Percentiles rank a stretch among this genome's conserved stretches.
Conservation (phyloP, 2,888 invertebrate genomes). For the Ophion obscuratus region DNA sequence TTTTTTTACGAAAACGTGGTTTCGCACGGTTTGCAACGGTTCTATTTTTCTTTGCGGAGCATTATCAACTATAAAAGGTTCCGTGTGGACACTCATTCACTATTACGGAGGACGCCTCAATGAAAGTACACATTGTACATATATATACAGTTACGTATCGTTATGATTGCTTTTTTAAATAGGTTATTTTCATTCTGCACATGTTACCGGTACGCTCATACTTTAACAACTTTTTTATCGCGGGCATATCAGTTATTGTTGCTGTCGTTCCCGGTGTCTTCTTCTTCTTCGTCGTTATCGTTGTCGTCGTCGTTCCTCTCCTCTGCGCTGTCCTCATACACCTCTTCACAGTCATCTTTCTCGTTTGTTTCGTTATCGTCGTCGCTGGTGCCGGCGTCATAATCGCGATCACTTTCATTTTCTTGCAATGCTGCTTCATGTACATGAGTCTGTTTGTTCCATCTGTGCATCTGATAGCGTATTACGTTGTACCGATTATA, state of each 20-base stretch:
- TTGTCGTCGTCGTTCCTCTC: conserved; percentile 30
- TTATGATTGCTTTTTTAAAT: neutral
- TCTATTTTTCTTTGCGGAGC: conserved; percentile 1
- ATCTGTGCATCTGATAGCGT: conserved; percentile 11
- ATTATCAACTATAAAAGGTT: conserved; percentile 1
- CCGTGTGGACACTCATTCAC: conserved; percentile 11
- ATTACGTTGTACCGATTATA: conserved; percentile 30
- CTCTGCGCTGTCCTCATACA: conserved; percentile 16
- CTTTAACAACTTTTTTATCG: conserved; percentile 20
- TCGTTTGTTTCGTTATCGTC: conserved; percentile 16
- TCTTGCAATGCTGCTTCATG: conserved; percentile 21
- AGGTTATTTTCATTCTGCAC: conserved; percentile 5
- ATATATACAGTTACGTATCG: conserved; percentile 9
- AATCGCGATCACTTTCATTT: conserved; percentile 19
- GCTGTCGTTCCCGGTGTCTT: conserved; percentile 22
- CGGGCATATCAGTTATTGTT: conserved; percentile 19
- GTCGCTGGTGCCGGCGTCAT: conserved; percentile 33
- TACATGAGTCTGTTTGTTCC: neutral
- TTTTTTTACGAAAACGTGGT: neutral
- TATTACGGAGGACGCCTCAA: neutral
- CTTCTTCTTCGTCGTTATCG: conserved; percentile 28
- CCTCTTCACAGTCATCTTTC: conserved; percentile 18
- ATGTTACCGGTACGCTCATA: conserved; percentile 4
- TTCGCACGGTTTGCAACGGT: neutral
- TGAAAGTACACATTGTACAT: conserved; percentile 6